A percentile compares a stretch with the other conserved stretches of the same genome.
These are phyloP conservation scores for Latrodectus hesperus DNA, from an alignment of 2,888 invertebrate genomes.

Conservation along the genomic window DNA sequence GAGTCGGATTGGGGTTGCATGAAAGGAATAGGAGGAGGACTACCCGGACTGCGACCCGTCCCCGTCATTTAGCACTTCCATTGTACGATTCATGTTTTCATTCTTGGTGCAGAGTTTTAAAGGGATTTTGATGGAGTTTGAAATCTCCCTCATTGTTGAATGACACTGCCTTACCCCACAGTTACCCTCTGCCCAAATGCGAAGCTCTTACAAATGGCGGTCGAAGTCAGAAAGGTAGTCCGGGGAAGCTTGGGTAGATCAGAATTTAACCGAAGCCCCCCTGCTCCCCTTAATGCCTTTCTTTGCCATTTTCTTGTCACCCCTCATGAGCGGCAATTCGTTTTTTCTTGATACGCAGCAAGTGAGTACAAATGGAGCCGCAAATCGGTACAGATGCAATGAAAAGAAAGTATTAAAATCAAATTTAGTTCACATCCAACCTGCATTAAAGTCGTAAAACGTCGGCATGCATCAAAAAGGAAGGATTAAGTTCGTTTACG, in stretches of 20 bases:
- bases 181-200: too few species aligned
- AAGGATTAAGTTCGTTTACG: too few species aligned
- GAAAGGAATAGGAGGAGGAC: conserved; percentile 2
- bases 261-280: conserved; percentile 12
- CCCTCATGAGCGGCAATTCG: too few species aligned
- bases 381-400: conserved; percentile 10
- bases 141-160: too few species aligned
- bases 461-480: too few species aligned
- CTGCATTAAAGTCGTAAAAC: too few species aligned
- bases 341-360: too few species aligned
- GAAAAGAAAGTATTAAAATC: not conserved
- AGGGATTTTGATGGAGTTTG: conserved; percentile 68
- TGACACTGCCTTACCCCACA: too few species aligned
- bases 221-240: conserved; percentile 32
- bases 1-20: not conserved
- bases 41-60: not conserved
- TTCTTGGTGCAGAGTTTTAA: conserved; percentile 65
- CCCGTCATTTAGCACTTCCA: conserved; percentile 62
- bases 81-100: conserved; percentile 57
- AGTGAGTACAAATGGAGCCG: conserved; percentile 18
- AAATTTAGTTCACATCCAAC: too few species aligned
- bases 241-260: not conserved
- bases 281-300: conserved; percentile 7
- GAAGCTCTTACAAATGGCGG: too few species aligned
- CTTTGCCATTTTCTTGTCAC: not conserved